Base-by-base conservation (phyloP, 2,888 invertebrate species). In the Platerodrilus igneus region DNA sequence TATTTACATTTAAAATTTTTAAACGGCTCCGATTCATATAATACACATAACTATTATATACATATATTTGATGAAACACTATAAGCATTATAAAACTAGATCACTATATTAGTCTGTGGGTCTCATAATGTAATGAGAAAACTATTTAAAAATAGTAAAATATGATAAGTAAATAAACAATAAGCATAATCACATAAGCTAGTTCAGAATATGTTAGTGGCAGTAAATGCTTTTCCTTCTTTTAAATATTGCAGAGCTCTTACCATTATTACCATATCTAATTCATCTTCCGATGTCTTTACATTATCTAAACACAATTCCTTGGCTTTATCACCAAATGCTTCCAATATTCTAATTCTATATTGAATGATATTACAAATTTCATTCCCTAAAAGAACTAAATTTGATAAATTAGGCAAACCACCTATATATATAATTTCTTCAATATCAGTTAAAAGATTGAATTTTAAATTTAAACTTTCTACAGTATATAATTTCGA, bases 231-330 rank as follows among this genome's bases (percentile, higher is more conserved):
- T n/a, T n/a, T n/a, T n/a, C n/a, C n/a, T n/a, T n/a, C n/a, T n/a
- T n/a, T n/a, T n/a, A n/a, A n/a, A n/a, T n/a, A n/a, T 53, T 86
- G 77, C 43, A 95, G 72, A 1, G 95, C 95, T 63, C 90, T 86
- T 45, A 94, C 69, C 21, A 96, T 86, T 25, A 90, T 80, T 1
- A 94, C 92, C 2, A 90, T 94, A 59, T 95, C 95, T 52, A 94
- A 64, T 64, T 96, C 95, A 51, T 85, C 83, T 57, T 86, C 85
- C 7, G 86, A 83, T 0, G 92, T 85, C 50, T 79, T 83, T 59
- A 90, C 86, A 60, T 88, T 90, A 60, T 96, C 96, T 41, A 96
- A 67, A 57, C 80, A 83, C 16, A 95, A 80, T 63, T 93, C 88
- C 6, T 77, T 70, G 55, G 89, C 87, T 47, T 92, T 76, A 27